phyloP scores from a whole-genome alignment of 2,113 vertebrate species.

The Ceyx melanurus region DNA sequence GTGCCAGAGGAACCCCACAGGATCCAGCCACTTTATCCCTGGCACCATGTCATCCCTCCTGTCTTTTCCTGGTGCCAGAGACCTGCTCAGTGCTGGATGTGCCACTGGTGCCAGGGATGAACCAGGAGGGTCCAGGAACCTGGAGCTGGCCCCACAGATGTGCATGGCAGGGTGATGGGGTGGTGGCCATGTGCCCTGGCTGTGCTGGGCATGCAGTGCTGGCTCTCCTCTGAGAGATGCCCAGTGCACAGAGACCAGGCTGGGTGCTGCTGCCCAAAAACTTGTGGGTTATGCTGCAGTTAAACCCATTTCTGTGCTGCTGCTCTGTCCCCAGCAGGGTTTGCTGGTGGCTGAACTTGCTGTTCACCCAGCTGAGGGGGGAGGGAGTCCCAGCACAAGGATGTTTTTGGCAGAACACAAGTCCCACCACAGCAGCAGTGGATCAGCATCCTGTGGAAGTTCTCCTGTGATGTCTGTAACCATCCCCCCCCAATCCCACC shows the following conservation, averaged over 20 bases:
- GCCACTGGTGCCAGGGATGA: not conserved
- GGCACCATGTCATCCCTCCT: not conserved
- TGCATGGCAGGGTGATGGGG: too few species aligned
- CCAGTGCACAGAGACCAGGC: not conserved
- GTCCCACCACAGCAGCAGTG: fast-evolving
- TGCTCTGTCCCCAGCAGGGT: not conserved
- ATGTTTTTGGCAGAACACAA: not conserved
- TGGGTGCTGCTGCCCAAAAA: not conserved
- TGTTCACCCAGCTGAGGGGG: not conserved
- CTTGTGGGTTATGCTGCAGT: not conserved
- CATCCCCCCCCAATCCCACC: not conserved
- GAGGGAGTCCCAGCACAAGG: not conserved
- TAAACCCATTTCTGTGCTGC: fast-evolving
- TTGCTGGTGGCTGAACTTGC: not conserved
- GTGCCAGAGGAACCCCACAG: not conserved
- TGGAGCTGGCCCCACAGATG: fast-evolving
- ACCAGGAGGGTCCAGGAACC: not conserved
- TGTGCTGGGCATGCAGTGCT: not conserved
- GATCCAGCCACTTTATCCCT: not conserved
- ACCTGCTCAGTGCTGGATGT: not conserved
- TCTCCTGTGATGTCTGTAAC: not conserved
- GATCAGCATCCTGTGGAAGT: not conserved
- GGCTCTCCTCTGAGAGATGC: not conserved
- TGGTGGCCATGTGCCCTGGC: not conserved
- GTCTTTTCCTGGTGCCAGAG: fast-evolving